Evolutionary conservation across 2,888 invertebrate genomes (phyloP).

Genomic region (Microdon myrmicae): DNA sequence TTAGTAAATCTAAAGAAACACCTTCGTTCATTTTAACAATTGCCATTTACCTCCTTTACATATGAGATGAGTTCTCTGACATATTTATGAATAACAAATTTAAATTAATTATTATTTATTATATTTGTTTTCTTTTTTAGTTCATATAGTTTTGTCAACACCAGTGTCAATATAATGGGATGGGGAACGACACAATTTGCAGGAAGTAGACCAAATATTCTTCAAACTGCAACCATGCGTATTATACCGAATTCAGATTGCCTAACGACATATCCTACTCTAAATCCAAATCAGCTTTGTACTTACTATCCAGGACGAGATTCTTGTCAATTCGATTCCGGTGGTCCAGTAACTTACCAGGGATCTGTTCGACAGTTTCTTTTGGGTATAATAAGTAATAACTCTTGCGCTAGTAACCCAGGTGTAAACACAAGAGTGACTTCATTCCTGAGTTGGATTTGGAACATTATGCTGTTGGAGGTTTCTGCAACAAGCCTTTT

Average conservation of each 20-base stretch:
- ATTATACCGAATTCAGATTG: slow-evolving; percentile 19
- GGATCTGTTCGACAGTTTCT: slow-evolving; percentile 63
- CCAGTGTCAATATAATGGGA: slow-evolving; percentile 61
- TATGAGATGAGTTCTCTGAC: too few species aligned
- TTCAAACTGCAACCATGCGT: slow-evolving; percentile 66
- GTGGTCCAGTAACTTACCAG: slow-evolving; percentile 69
- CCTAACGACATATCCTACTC: background rate
- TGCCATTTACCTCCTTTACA: too few species aligned
- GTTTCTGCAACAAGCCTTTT: slow-evolving; percentile 31
- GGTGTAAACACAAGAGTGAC: slow-evolving; percentile 71
- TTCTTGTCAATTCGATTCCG: slow-evolving; percentile 69
- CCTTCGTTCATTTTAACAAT: too few species aligned
- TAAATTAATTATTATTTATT: background rate
- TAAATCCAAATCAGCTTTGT: slow-evolving; percentile 60
- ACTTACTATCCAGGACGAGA: slow-evolving; percentile 66
- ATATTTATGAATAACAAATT: too few species aligned
- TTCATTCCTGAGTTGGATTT: slow-evolving; percentile 70
- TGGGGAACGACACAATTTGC: slow-evolving; percentile 71
- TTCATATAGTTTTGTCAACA: slow-evolving; percentile 53
- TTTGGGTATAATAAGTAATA: slow-evolving; percentile 70
- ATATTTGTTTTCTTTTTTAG: slow-evolving; percentile 28
- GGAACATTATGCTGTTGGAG: slow-evolving; percentile 51
- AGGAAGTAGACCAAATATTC: slow-evolving; percentile 66
- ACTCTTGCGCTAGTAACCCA: slow-evolving; percentile 69
- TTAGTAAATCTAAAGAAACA: too few species aligned